Conservation (phyloP, 2,888 invertebrate genomes). For the Crossocerus cetratus region DNA sequence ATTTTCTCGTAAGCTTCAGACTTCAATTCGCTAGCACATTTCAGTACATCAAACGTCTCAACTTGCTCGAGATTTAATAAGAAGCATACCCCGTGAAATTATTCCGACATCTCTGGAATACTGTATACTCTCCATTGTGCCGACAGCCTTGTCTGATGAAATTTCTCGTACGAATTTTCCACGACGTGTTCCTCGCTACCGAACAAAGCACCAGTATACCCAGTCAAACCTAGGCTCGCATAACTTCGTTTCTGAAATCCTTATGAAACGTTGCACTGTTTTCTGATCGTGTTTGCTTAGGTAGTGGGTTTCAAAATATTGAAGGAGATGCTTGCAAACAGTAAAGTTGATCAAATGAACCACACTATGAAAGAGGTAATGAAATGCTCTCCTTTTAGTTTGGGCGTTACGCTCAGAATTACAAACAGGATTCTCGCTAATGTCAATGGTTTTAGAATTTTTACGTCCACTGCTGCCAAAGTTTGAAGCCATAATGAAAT, state of each 20-base stretch:
- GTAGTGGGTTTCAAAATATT: not conserved
- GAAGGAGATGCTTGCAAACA: not conserved
- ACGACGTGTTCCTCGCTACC: conserved; percentile 1
- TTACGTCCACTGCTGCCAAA: too few species aligned
- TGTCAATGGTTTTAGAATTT: too few species aligned
- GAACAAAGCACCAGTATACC: not conserved
- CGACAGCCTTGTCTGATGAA: not conserved
- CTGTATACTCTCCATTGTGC: not conserved
- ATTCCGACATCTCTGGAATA: not conserved
- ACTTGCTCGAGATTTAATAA: not conserved
- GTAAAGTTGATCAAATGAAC: too few species aligned
- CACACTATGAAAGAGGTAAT: too few species aligned
- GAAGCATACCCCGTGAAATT: not conserved
- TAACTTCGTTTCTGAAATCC: not conserved
- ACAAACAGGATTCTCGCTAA: too few species aligned
- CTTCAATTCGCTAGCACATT: too few species aligned
- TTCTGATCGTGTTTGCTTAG: not conserved
- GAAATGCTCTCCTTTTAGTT: too few species aligned
- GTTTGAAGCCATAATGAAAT: too few species aligned
- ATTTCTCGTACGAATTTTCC: not conserved
- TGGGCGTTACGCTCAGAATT: too few species aligned
- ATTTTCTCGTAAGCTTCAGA: too few species aligned
- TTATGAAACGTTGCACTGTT: not conserved
- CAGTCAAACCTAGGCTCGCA: not conserved
- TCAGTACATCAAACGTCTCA: too few species aligned